A percentile compares a stretch with the other conserved stretches of the same genome.
phyloP scores from a whole-genome alignment of 2,113 vertebrate species.

The Equus quagga region DNA sequence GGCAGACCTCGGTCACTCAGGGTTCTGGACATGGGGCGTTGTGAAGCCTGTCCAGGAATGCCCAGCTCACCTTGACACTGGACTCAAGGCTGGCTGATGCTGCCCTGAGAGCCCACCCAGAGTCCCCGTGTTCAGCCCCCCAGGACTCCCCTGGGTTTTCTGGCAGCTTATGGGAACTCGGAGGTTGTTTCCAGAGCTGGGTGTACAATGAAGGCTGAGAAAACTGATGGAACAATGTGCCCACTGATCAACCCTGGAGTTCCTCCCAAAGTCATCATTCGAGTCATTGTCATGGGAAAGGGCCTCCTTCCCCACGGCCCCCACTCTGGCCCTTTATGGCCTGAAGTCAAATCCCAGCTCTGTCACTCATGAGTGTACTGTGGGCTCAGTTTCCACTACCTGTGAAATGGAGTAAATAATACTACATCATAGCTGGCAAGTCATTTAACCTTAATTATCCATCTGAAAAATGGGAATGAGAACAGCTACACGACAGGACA shows the following conservation, averaged over 20 bases:
- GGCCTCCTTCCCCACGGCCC: accelerated
- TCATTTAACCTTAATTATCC: not conserved
- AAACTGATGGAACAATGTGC: not conserved
- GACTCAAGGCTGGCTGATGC: not conserved
- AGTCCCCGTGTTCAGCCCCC: accelerated
- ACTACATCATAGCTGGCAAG: not conserved
- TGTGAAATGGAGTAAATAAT: not conserved
- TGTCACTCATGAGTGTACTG: not conserved
- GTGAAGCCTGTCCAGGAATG: not conserved
- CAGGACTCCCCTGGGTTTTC: too few species aligned
- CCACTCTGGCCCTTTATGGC: not conserved
- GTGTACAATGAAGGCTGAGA: not conserved
- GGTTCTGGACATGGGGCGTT: not conserved
- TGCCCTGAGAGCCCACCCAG: not conserved
- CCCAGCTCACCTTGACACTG: not conserved
- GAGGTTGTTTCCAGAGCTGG: not conserved
- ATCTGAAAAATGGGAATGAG: not conserved
- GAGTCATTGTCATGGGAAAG: not conserved
- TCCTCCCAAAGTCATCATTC: not conserved
- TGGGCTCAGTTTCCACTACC: not conserved
- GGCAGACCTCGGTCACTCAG: not conserved
- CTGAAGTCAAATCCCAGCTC: not conserved
- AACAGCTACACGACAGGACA: not conserved
- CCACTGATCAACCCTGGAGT: not conserved
- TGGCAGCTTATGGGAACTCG: not conserved